These are phyloP conservation scores for Pan troglodytes DNA, from an alignment of 2,113 vertebrate species.

Conservation along the genomic window NHGRI_mPanTro3-v2.1_pri NC_072412.2:29325001-29325500, in stretches of 20 bases:
- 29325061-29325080: no score
- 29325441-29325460: neutral
- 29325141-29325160: neutral
- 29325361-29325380: rapidly evolving
- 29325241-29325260: neutral
- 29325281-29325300: neutral
- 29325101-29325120: neutral
- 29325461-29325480: neutral
- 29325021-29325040: neutral
- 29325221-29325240: neutral
- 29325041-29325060: rapidly evolving
- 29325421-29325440: neutral
- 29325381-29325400: neutral
- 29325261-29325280: neutral
- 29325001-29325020: rapidly evolving
- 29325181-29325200: neutral
- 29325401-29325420: no score
- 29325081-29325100: neutral
- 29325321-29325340: no score
- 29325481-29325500: neutral
- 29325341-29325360: neutral
- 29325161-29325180: neutral
- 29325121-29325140: neutral
- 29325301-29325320: neutral
- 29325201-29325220: neutral